Conservation (phyloP, 2,797 vertebrate genomes). For the Mergus octosetaceus region DNA sequence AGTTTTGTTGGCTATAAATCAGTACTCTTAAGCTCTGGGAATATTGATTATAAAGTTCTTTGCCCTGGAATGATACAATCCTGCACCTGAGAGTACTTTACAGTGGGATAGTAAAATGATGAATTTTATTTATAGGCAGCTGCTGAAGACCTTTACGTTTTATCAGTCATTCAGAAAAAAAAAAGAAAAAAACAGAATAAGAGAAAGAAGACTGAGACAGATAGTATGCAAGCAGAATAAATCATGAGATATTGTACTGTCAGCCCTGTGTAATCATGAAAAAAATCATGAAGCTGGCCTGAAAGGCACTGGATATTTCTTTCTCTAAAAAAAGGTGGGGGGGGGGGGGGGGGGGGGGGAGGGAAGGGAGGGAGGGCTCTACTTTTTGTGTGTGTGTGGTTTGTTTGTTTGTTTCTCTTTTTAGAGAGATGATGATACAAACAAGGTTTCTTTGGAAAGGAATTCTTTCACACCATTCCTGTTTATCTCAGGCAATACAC, state of each 20-base stretch:
- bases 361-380: no score
- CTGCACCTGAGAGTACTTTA: background rate
- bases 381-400: background rate
- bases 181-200: slow-evolving; percentile 17
- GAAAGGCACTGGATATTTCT: background rate
- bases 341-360: no score
- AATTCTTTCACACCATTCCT: background rate
- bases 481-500: background rate
- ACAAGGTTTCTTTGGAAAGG: background rate
- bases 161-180: slow-evolving; percentile 21
- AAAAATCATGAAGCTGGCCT: background rate
- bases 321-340: background rate
- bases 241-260: background rate
- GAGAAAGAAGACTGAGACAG: background rate
- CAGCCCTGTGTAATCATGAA: background rate
- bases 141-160: slow-evolving; percentile 18
- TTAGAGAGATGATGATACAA: background rate
- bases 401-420: background rate
- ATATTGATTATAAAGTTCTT: slow-evolving; percentile 15
- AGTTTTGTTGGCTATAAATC: slow-evolving; percentile 42
- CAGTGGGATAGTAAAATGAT: slow-evolving; percentile 18
- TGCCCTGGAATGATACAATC: slow-evolving; percentile 39
- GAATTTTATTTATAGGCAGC: slow-evolving; percentile 49
- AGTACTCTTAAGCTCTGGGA: slow-evolving; percentile 25
- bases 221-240: background rate